A percentile compares a stretch with the other conserved stretches of the same genome.
phyloP scores from a whole-genome alignment of 2,113 vertebrate species.

The Rhynchomys soricoides region DNA sequence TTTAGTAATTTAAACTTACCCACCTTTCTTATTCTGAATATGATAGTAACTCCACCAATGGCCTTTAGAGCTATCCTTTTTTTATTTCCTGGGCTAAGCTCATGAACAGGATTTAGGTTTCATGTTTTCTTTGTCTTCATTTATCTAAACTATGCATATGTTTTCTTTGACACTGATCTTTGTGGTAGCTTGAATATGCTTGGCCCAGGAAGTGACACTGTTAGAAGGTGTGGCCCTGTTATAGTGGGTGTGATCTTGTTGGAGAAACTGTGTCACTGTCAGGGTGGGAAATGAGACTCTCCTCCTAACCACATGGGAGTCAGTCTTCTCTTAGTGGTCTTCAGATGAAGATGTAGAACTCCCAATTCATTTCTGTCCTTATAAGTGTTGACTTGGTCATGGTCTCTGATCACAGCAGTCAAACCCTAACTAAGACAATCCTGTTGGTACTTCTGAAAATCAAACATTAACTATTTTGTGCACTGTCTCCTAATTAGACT shows the following conservation, averaged over 20 bases:
- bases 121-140: neutral
- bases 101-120: slow-evolving; percentile 4
- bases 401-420: no score
- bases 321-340: no score
- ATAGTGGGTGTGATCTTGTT: no score
- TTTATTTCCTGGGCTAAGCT: slow-evolving; percentile 31
- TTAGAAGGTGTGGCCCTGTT: no score
- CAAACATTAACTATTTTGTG: neutral
- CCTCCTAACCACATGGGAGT: no score
- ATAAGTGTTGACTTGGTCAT: no score
- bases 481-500: neutral
- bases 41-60: slow-evolving; percentile 13
- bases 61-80: neutral
- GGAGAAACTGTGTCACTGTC: no score
- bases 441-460: neutral
- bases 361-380: no score
- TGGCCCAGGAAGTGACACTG: no score
- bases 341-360: no score
- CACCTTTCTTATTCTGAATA: neutral
- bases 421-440: neutral
- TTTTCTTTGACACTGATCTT: slow-evolving; percentile 31
- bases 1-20: slow-evolving; percentile 27
- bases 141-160: slow-evolving; percentile 31
- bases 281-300: no score
- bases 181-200: no score